phyloP scores from a whole-genome alignment of 2,888 invertebrate genomes.

The Pachydiplax longipennis region DNA sequence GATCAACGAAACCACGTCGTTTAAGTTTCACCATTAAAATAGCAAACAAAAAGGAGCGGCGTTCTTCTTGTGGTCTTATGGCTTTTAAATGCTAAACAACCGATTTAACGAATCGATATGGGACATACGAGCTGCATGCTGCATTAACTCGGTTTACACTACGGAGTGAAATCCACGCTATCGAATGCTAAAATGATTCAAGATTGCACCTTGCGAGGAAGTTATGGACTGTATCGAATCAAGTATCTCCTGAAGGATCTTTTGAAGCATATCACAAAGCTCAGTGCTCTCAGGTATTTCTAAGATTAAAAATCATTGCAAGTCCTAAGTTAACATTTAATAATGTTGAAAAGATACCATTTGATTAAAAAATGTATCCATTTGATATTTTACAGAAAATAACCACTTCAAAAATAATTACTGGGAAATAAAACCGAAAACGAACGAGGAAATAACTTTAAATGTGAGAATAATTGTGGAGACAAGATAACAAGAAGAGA shows the following conservation, averaged over 20 bases:
- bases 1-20: neutral
- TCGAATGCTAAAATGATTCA: neutral
- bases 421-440: too few relatives aligned
- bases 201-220: neutral
- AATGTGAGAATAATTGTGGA: too few relatives aligned
- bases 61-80: neutral
- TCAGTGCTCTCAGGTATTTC: too few relatives aligned
- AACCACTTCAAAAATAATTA: too few relatives aligned
- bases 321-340: too few relatives aligned
- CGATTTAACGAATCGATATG: neutral
- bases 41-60: neutral
- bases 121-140: neutral
- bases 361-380: too few relatives aligned
- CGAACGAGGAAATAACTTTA: too few relatives aligned
- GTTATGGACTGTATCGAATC: neutral
- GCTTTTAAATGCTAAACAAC: neutral
- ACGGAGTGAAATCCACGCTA: neutral
- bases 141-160: neutral
- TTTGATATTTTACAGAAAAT: too few relatives aligned
- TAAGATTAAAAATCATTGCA: too few relatives aligned
- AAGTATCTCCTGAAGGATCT: neutral
- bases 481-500: too few relatives aligned
- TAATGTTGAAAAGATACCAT: too few relatives aligned
- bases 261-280: too few relatives aligned
- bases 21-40: conserved; percentile 8